phyloP scores from a whole-genome alignment of 2,797 vertebrate genomes.

The Hypotaenidia philippensis region DNA sequence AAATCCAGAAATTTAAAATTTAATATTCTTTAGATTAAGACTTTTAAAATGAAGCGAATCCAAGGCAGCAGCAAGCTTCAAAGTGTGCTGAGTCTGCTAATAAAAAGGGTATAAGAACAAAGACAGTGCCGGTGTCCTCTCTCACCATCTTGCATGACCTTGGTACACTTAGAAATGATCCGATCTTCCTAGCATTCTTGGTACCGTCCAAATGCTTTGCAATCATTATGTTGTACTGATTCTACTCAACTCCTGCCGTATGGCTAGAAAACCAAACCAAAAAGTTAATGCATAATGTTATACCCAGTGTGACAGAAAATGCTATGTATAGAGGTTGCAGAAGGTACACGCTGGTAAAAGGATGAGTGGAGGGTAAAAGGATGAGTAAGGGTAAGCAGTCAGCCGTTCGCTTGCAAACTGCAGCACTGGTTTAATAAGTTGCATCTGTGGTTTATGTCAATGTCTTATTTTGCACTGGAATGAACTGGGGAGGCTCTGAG shows the following conservation, averaged over 20 bases:
- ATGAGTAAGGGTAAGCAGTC: slow-evolving; percentile 68
- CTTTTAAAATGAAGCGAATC: slow-evolving; percentile 81
- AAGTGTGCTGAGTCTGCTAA: slow-evolving; percentile 91
- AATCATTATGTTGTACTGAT: slow-evolving; percentile 93
- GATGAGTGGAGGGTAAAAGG: slow-evolving; percentile 57
- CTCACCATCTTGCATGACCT: slow-evolving; percentile 83
- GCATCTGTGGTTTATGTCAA: slow-evolving; percentile 3
- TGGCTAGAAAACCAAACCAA: slow-evolving; percentile 84
- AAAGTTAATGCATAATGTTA: neutral
- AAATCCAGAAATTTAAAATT: slow-evolving; percentile 89
- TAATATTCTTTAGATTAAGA: slow-evolving; percentile 80
- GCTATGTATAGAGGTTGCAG: neutral
- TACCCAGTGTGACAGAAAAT: neutral
- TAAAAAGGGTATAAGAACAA: slow-evolving; percentile 89
- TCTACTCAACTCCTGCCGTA: slow-evolving; percentile 97
- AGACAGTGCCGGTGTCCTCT: slow-evolving; percentile 88
- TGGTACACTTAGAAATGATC: slow-evolving; percentile 79
- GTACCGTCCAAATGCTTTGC: slow-evolving; percentile 67
- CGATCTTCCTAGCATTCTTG: slow-evolving; percentile 74
- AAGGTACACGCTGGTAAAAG: slow-evolving; percentile 30
- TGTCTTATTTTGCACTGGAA: slow-evolving; percentile 41
- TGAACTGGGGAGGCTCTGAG: slow-evolving; percentile 47
- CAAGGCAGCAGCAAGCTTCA: slow-evolving; percentile 91
- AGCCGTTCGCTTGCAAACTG: slow-evolving; percentile 65
- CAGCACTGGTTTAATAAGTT: neutral